Evolutionary conservation across 2,888 invertebrate genomes (phyloP).

Genomic region (Cyclophora punctaria): DNA sequence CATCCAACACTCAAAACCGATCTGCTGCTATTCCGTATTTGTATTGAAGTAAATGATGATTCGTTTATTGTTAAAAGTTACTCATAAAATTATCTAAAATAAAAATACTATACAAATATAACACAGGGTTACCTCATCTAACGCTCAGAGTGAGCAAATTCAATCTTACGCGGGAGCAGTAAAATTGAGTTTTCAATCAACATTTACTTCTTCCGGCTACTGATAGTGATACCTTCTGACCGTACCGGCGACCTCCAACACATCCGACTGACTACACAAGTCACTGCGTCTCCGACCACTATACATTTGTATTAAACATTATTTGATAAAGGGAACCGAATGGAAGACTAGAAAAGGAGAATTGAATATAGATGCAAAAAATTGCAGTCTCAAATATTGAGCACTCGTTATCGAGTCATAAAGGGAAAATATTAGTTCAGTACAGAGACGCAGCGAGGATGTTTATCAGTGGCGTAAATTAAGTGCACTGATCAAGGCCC

Average conservation of each 20-base stretch:
- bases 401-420: constrained; percentile 4
- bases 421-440: constrained; percentile 5
- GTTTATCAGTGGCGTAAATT: too few species aligned
- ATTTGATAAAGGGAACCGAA: constrained; percentile 8
- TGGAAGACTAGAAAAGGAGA: constrained; percentile 19
- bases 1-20: constrained; percentile 60
- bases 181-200: constrained; percentile 32
- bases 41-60: constrained; percentile 56
- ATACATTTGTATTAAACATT: not conserved
- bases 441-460: too few species aligned
- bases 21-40: constrained; percentile 33
- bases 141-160: constrained; percentile 15
- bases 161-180: constrained; percentile 23
- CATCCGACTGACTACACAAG: too few species aligned
- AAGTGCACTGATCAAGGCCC: too few species aligned
- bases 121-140: constrained; percentile 15
- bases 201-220: constrained; percentile 45
- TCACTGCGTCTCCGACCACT: constrained; percentile 3
- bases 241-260: constrained; percentile 22
- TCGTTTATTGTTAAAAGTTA: constrained; percentile 22
- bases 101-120: constrained; percentile 16
- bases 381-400: constrained; percentile 1
- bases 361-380: not conserved
- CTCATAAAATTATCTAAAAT: constrained; percentile 19
- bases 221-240: constrained; percentile 21